Base-by-base conservation (phyloP, 1,140 invertebrate genomes). In the Diorhabda sublineata region DNA sequence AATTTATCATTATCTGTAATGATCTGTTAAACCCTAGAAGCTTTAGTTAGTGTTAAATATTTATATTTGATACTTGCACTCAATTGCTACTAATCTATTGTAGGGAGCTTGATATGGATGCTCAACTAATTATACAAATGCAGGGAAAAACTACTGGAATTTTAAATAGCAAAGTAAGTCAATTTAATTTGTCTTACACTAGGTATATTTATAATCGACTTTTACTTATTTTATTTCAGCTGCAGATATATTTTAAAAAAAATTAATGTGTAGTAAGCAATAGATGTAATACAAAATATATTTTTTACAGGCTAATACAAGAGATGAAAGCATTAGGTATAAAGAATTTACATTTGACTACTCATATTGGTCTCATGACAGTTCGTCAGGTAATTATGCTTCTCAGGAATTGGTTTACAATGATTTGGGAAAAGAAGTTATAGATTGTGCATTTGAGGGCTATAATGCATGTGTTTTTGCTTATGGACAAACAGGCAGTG, bases 391-490 rank as follows among this genome's bases (percentile, higher is more conserved):
- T 3, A 87, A 93, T 79, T 95, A 90, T 84, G 89, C 90, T 42
- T 88, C 90, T 42, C 93, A 96, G 81, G 91, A 95, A 79, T 86
- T 92, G 86, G 92, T 95, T 65, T 96, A 94, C 84, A 85, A 89
- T 59, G 92, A 94, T 85, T 85, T 96, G 64, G 95, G 95, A 64
- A 88, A 89, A 77, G 94, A 96, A 84, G 93, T 96, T 47, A 90
- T 97, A 73, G 92, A 96, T 81, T 94, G 94, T 85, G 95, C 96
- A 62, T 98, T 97, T 83, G 88, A 96, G 83, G 96, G 96, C 52
- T 98, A 98, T 85, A 99, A 98, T 86, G 96, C 94, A 66, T 98
- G 96, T 83, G 95, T 98, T 71, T 98, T 98, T 85, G 96, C 96
- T 64, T 93, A 94, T 81, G 84, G 84, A n/a, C 95, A 97, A 83